Conservation (phyloP, 2,888 invertebrate species). For the Teleogryllus oceanicus region DNA sequence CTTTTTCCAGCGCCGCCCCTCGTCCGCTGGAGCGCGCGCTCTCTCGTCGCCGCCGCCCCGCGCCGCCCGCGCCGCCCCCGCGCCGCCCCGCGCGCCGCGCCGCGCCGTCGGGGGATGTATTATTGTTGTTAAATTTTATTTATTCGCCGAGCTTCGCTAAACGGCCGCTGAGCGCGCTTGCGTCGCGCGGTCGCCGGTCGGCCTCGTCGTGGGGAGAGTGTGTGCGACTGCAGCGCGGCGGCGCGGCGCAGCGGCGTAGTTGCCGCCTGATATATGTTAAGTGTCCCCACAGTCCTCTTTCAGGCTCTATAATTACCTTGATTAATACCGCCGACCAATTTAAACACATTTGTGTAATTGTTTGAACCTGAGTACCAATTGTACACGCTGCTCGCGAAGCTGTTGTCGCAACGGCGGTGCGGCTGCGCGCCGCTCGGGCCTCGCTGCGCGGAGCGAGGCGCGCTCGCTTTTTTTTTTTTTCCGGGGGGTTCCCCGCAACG, state of each 20-base stretch:
- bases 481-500: no score
- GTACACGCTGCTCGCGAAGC: neutral
- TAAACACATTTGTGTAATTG: constrained; percentile 27
- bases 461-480: neutral
- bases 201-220: neutral
- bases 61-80: neutral
- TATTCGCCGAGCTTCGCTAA: constrained; percentile 9
- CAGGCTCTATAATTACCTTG: constrained; percentile 24
- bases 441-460: neutral
- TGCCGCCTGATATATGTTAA: constrained; percentile 18
- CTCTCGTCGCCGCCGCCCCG: neutral
- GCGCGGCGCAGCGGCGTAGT: constrained; percentile 7
- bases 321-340: constrained; percentile 24
- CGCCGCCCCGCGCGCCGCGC: neutral
- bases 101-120: neutral
- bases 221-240: neutral
- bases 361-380: constrained; percentile 26
- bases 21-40: neutral
- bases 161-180: neutral
- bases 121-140: constrained; percentile 18
- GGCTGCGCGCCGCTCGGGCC: neutral
- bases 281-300: constrained; percentile 18
- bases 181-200: neutral
- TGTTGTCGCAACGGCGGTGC: neutral
- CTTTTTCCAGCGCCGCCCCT: neutral